Evolutionary conservation across 2,797 vertebrate genomes (phyloP), one percentile per base, ranked within the genome.

Genomic region (Hydrocynus forskahlii): DNA sequence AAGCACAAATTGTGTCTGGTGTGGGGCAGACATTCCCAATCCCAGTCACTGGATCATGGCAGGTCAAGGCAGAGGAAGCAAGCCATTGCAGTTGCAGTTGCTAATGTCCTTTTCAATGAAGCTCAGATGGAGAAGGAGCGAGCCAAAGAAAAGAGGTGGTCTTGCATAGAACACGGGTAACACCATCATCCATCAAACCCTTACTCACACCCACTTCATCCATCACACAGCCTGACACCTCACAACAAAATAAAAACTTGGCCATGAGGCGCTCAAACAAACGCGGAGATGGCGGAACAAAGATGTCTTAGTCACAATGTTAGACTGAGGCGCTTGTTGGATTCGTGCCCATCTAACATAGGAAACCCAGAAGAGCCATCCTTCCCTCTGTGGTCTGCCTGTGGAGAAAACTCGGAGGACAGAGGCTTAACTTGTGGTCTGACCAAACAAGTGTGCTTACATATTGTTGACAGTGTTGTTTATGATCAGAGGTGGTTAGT

Each of bases 331-430:
- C 64, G 69, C 23, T 38, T 13, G 45, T 29, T 29, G 70, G 62
- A 76, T 60, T 21, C 79, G 19, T 52, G 80, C 76, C 68, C 74
- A 52, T 70, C 62, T 64, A 45, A 70, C 75, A 68, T 73, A 55
- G 45, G 23, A 78, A 79, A 86, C 85, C 84, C 86, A 88, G 87
- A 88, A 43, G 60, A 57, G 2, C 78, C 25, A 43, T 25, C 74
- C 29, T 10, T 64, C 77, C 63, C 62, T 57, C 66, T 68, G 12
- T 19, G 66, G 85, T 88, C 87, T 84, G 75, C 88, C 88, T 83
- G 75, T 54, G 80, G 64, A 9, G 21, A 76, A 64, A 10, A 40
- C 29, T 17, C 59, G 25, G 73, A n/a, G 35, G 86, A 76, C 81
- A 86, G 84, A 74, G 66, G 1, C 59, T n/a, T 74, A 35, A 63